Evolutionary conservation across 2,888 invertebrate genomes (phyloP), one percentile per base, ranked within the genome.

Genomic region (Polyploca ridens): DNA sequence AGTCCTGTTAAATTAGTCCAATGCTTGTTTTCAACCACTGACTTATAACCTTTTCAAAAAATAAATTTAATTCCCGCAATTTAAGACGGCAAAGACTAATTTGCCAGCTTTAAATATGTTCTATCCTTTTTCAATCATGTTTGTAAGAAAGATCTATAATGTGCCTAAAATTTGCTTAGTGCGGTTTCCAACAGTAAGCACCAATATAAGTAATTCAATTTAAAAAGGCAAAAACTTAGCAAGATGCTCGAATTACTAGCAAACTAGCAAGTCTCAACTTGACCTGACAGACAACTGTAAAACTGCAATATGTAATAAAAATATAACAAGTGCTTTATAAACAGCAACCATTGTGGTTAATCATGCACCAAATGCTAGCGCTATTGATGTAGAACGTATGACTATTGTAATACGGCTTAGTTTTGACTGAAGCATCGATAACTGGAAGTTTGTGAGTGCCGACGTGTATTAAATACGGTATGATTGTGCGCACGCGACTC

Each of bases 401-500:
- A 0, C 0, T 0, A 41, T 13, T 0, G 1, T 0, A 0, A 64
- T 75, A 77, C 66, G 68, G 65, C 14, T 61, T 44, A 63, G 33
- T 67, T 68, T 81, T 6, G 60, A 46, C 33, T 62, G 58, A 58
- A 64, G 10, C n/a, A 14, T 49, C 57, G 11, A 11, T 62, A 63
- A 57, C 44, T 62, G 64, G 63, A 67, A 67, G 65, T 35, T 44
- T 35, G 58, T 60, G 19, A 19, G 4, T n/a, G 10, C 54, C 19
- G 54, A 19, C 64, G 59, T 63, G 57, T n/a, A 33, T 6, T 5
- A 41, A 58, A 62, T 65, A 49, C 67, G 71, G 63, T 69, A 66
- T 72, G 70, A 73, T 72, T 76, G 68, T 77, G 82, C 79, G 84
- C 86, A 87, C 84, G 86, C 86, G 83, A 85, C 79, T 70, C 74